Evolutionary conservation across 2,113 vertebrate species (phyloP), one percentile per base, ranked within the genome.

Genomic region (Oophaga pumilio): DNA sequence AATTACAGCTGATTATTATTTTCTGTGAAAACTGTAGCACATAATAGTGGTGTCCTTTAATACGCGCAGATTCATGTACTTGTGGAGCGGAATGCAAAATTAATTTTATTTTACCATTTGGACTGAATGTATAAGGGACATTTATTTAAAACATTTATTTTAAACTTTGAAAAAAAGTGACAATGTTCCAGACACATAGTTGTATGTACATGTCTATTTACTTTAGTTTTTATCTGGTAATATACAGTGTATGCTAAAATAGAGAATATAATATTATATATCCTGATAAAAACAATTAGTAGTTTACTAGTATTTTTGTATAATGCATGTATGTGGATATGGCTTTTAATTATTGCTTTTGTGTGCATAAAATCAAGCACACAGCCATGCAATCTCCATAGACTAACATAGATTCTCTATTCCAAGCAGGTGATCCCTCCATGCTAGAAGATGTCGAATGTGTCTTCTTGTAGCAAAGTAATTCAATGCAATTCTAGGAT

Each of bases 1-100:
- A 66, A 82, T 78, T 78, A 24, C n/a, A 57, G 52, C 22, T n/a
- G 26, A 26, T 56, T 56, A 56, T 49, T 81, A 64, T 66, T 82
- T 64, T 11, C 49, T 50, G 33, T 8, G 60, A 82, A 59, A 50
- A 82, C 50, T 82, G 59, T 52, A 50, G 17, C 14, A 7, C 18
- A n/a, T 60, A 50, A 66, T 43, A 15, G 59, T 20, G 33, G 18
- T 24, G 33, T 64, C 28, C 9, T 14, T 66, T 24, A 49, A 66
- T 15, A 50, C 13, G 7, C 60, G 20, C 10, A 14, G 80, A 82
- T 49, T 50, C 24, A 50, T 64, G 8, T 22, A 56, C 60, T 81
- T 60, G 14, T 12, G 20, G 59, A 62, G 28, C 26, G 20, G 78
- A 60, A 26, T n/a, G 56, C 28, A 50, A 52, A 82, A 64, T 66